phyloP scores from a whole-genome alignment of 2,888 invertebrate species.

The Callinectes sapidus region DNA sequence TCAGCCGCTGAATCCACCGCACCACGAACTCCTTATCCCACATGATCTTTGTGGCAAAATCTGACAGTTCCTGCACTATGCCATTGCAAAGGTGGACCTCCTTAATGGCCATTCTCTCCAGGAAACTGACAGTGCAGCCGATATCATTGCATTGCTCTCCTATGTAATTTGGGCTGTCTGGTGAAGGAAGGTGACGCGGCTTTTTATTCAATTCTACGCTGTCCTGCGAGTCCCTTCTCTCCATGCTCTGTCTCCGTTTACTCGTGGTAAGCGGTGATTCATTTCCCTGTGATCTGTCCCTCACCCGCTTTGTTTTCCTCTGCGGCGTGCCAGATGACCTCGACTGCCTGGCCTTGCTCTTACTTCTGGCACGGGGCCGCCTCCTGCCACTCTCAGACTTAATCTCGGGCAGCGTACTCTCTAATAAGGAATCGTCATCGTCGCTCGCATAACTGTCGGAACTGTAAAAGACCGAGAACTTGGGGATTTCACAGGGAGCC shows the following conservation, averaged over 20 bases:
- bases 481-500: neutral
- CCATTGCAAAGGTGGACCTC: conserved; percentile 58
- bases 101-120: conserved; percentile 59
- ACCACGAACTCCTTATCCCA: conserved; percentile 66
- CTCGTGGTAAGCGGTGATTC: neutral
- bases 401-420: too few species aligned
- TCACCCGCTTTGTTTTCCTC: neutral
- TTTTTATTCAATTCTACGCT: neutral
- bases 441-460: too few species aligned
- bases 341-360: neutral
- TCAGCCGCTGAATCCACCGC: conserved; percentile 62
- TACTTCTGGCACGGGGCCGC: neutral
- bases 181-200: neutral
- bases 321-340: neutral
- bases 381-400: too few species aligned
- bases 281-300: too few species aligned
- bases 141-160: conserved; percentile 60
- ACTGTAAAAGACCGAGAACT: neutral
- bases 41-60: conserved; percentile 69
- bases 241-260: neutral
- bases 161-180: conserved; percentile 54
- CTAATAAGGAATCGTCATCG: too few species aligned
- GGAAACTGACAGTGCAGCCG: conserved; percentile 67
- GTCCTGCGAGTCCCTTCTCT: neutral
- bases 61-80: conserved; percentile 65